phyloP scores from a whole-genome alignment of 2,797 vertebrate genomes.

The Eulemur coronatus region DNA sequence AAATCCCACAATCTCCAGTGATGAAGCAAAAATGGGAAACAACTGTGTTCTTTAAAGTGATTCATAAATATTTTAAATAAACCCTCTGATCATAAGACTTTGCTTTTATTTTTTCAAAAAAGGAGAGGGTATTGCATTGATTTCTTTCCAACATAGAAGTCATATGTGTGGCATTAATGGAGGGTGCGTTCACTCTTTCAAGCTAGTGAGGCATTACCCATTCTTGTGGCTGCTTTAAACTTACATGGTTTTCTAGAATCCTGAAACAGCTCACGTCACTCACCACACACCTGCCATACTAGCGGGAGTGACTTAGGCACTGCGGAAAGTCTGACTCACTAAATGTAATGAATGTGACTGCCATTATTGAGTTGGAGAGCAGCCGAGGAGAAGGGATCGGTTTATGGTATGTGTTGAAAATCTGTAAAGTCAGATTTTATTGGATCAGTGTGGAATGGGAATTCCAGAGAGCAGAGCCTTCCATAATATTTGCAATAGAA shows the following conservation, averaged over 20 bases:
- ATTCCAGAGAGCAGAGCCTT: constrained; percentile 70
- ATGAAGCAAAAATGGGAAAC: constrained; percentile 13
- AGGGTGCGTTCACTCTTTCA: constrained; percentile 47
- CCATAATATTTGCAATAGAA: constrained; percentile 52
- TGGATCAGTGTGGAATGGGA: constrained; percentile 73
- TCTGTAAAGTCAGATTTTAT: constrained; percentile 78
- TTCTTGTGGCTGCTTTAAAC: constrained; percentile 1
- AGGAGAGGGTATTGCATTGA: neutral
- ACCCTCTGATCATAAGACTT: neutral
- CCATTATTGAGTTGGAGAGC: constrained; percentile 76
- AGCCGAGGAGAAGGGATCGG: constrained; percentile 72
- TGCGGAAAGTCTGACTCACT: constrained; percentile 79
- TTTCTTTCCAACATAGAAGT: constrained; percentile 44
- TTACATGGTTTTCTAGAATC: constrained; percentile 52
- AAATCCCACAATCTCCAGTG: neutral
- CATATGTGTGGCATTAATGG: neutral
- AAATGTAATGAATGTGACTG: constrained; percentile 72
- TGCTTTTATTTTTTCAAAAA: neutral
- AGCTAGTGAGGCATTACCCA: constrained; percentile 49
- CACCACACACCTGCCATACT: constrained; percentile 74
- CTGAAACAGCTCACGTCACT: constrained; percentile 67
- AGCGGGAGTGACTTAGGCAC: constrained; percentile 67
- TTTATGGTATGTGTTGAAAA: constrained; percentile 78
- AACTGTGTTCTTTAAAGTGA: neutral
- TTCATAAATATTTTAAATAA: constrained; percentile 4